Evolutionary conservation across 1,140 invertebrate species (phyloP).

Genomic region (Macrobrachium nipponense): DNA sequence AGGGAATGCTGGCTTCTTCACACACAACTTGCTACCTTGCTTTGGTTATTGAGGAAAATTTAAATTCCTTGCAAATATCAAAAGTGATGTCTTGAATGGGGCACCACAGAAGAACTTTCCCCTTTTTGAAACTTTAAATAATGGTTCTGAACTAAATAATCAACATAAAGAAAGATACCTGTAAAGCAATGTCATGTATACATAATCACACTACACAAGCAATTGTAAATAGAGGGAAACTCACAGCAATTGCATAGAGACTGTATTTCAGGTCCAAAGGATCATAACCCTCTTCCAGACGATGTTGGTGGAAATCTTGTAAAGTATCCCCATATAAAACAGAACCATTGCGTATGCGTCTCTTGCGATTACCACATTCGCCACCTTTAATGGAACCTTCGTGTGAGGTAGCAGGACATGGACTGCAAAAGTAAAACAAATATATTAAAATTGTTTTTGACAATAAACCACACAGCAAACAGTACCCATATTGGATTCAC

Average conservation of each 20-base stretch:
- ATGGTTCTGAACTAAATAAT: neutral
- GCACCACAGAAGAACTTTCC: too few species aligned
- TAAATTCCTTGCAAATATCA: too few species aligned
- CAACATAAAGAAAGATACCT: neutral
- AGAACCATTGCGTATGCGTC: constrained; percentile 62
- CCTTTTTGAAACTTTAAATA: too few species aligned
- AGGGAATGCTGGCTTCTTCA: too few species aligned
- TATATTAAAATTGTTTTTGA: neutral
- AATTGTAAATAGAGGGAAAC: constrained; percentile 67
- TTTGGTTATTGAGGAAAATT: too few species aligned
- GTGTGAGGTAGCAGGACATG: constrained; percentile 6
- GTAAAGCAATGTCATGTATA: too few species aligned
- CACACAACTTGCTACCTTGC: too few species aligned
- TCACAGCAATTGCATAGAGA: constrained; percentile 87
- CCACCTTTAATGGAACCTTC: constrained; percentile 32
- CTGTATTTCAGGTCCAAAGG: constrained; percentile 82
- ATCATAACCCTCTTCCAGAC: constrained; percentile 74
- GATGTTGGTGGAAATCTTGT: constrained; percentile 83
- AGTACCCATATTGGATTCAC: too few species aligned
- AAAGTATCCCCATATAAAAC: constrained; percentile 69
- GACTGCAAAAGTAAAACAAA: constrained; percentile 5
- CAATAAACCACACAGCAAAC: too few species aligned
- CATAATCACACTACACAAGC: too few species aligned
- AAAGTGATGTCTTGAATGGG: too few species aligned
- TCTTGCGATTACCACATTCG: constrained; percentile 20